Base-by-base conservation (phyloP, 2,888 invertebrate species). In the Eupithecia inturbata region DNA sequence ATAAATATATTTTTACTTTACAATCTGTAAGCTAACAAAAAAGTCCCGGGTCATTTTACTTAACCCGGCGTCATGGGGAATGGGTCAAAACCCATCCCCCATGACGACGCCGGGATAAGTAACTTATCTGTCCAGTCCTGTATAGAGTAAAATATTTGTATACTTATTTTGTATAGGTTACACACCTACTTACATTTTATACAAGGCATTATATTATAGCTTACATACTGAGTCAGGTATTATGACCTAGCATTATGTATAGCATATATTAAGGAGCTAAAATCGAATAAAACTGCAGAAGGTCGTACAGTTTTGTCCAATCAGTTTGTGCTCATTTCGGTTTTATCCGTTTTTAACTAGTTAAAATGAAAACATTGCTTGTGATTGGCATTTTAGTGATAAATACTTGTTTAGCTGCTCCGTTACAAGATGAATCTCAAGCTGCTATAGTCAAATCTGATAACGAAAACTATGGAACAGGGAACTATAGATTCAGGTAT, bases 401-500 rank as follows among this genome's bases (percentile, higher is more conserved):
- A 3, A 22, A 7, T n/a, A 1, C 4, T 7, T 70, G 36, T 49
- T 62, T 39, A 63, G 53, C 49, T 41, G 66, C 72, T 9, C 76
- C 76, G 10, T 10, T 62, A 16, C 9, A 41, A 49, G 71, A 70
- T 22, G 76, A 78, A 19, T 53, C 71, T 64, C 66, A 78, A 70
- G 68, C 78, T 22, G 53, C 67, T 49, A 72, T 70, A 60, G n/a
- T 77, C 19, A 26, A 57, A 10, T 72, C 57, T 41, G 49, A 71
- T 6, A 74, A 68, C 39, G 63, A 57, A 22, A 71, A 67, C 33
- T 70, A 79, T 67, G 78, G 70, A 14, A 70, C 53, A 14, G 84
- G 85, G 70, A 82, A 82, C 67, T 85, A 84, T 69, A 60, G 74
- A 22, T 84, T 82, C 71, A 80, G 82, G 85, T 84, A 78, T 66